Base-by-base conservation (phyloP, 2,113 vertebrate genomes). In the Pelobates fuscus region DNA sequence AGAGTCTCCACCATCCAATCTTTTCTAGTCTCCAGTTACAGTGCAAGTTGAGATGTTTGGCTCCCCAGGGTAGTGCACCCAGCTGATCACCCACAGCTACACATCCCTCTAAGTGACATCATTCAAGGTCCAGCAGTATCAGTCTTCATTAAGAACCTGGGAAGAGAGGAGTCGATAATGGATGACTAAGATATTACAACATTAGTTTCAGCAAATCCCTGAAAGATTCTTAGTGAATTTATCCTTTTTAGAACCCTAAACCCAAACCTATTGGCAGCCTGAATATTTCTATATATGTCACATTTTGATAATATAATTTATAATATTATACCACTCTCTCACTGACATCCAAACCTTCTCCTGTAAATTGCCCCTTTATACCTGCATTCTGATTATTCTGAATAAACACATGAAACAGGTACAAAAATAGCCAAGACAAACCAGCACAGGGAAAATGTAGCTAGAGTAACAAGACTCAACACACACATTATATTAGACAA, bases 121-220 rank as follows among this genome's bases (percentile, higher is more conserved):
- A 30, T 80, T 79, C 81, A 78, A 80, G 75, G 79, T 71, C 24
- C 73, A 32, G 79, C 79, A 8, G 79, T 79, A 14, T 84, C 84
- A 81, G 80, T 82, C 87, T 91, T 91, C 85, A 79, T 87, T 88
- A 82, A 83, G 82, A 86, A 91, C 83, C 93, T 94, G 88, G 75
- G 85, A 88, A 91, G 65, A 32, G 65, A 92, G 87, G 88, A 87
- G 67, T 70, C 83, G 83, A 86, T 86, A 84, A 86, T 82, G 79
- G 81, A 87, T 93, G 87, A 91, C 84, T 89, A 91, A 91, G 65
- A 82, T 80, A 80, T 84, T 79, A 87, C 75, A 82, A 73, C 85
- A 79, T 77, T 72, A 81, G 76, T 82, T 80, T 83, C 81, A 80
- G 85, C 83, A 89, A 90, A 91, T 86, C 82, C 70, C 82, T 59